Conservation (phyloP, 2,797 vertebrate species). For the Prunella strophiata region DNA sequence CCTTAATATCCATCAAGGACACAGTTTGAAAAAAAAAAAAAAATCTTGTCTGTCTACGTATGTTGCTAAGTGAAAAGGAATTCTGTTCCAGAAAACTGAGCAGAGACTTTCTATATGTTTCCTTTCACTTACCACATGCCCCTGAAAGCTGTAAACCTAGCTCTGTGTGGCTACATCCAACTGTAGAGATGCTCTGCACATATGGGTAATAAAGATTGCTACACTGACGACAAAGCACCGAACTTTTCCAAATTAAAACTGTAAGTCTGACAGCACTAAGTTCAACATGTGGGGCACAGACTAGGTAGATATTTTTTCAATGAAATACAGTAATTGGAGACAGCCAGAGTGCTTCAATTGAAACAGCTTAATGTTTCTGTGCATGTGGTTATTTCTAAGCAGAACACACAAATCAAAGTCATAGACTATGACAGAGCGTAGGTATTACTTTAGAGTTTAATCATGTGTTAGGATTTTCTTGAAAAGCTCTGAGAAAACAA, state of each 20-base stretch:
- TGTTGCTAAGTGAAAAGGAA: not conserved
- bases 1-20: not conserved
- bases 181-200: not conserved
- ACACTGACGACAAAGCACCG: not conserved
- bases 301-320: not conserved
- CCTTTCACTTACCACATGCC: constrained; percentile 26
- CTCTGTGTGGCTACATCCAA: not conserved
- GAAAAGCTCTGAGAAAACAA: constrained; percentile 3
- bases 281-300: constrained; percentile 22
- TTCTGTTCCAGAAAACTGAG: not conserved
- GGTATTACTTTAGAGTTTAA: not conserved
- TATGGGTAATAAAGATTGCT: not conserved
- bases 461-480: not conserved
- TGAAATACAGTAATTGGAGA: not conserved
- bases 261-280: not conserved
- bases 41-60: not conserved
- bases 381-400: not conserved
- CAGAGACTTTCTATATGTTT: not conserved
- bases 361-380: not conserved
- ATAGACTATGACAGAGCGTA: not conserved
- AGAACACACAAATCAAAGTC: not conserved
- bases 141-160: not conserved
- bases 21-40: not conserved
- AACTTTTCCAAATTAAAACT: constrained; percentile 16
- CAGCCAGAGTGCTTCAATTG: not conserved